Percentiles rank a stretch among this genome's conserved stretches.
Conservation (phyloP, 1,140 invertebrate species). For the Lepidurus couesii region DNA sequence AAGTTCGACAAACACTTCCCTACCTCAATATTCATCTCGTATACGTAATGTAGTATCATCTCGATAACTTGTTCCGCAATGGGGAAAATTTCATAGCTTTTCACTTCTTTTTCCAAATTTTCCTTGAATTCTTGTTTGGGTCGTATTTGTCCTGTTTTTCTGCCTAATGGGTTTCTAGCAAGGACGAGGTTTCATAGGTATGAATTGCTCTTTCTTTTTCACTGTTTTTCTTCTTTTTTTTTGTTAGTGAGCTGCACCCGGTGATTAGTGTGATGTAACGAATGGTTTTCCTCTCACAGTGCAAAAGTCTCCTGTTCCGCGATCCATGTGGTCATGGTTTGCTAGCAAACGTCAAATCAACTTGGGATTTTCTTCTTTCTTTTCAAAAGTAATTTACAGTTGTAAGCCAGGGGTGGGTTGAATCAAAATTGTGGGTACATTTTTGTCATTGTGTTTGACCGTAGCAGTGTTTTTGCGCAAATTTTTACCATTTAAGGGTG, state of each 20-base stretch:
- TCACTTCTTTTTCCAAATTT: neutral
- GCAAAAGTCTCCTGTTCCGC: neutral
- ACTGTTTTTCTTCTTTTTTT: neutral
- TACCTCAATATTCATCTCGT: slow-evolving; percentile 22
- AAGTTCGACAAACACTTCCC: slow-evolving; percentile 20
- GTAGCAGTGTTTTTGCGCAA: neutral
- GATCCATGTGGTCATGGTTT: neutral
- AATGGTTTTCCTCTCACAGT: neutral
- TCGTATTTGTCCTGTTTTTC: neutral
- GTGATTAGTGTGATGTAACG: slow-evolving; percentile 21
- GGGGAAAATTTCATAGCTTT: neutral
- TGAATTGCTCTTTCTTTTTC: neutral
- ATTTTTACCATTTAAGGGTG: neutral
- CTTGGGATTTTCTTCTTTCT: neutral
- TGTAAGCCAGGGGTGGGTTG: neutral
- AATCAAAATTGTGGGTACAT: neutral
- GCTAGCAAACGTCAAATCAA: neutral
- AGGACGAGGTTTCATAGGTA: neutral
- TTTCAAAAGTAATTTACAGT: neutral
- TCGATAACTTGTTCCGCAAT: slow-evolving; percentile 11
- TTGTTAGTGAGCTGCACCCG: neutral
- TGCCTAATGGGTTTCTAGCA: neutral
- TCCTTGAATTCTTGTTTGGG: too few species aligned
- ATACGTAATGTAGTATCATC: slow-evolving; percentile 16
- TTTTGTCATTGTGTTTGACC: neutral